These are phyloP conservation scores for Congeria kusceri DNA, from an alignment of 2,888 invertebrate genomes.

Conservation along the genomic window DNA sequence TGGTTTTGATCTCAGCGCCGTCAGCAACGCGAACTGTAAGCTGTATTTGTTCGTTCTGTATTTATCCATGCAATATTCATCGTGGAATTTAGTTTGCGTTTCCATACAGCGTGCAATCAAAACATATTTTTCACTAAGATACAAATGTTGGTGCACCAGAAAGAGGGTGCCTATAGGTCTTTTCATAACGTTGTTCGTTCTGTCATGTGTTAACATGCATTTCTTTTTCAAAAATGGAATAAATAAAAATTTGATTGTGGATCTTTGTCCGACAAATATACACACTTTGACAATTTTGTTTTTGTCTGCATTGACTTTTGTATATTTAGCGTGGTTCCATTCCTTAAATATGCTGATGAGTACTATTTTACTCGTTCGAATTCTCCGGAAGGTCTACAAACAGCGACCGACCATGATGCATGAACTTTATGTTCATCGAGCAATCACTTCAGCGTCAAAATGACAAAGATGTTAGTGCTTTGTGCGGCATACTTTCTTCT, in stretches of 20 bases:
- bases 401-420: constrained; percentile 52
- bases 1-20: constrained; percentile 49
- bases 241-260: constrained; percentile 46
- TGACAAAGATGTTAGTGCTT: constrained; percentile 68
- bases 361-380: constrained; percentile 54
- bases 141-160: constrained; percentile 31
- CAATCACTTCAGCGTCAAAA: constrained; percentile 51
- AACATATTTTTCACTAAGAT: constrained; percentile 49
- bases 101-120: constrained; percentile 62
- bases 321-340: constrained; percentile 58
- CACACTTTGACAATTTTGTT: constrained; percentile 64
- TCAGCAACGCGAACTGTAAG: constrained; percentile 63
- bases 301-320: constrained; percentile 68
- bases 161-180: constrained; percentile 48
- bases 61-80: constrained; percentile 69
- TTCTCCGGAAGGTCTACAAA: no score
- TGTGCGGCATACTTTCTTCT: constrained; percentile 65
- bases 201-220: constrained; percentile 47
- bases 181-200: constrained; percentile 24
- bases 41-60: constrained; percentile 66
- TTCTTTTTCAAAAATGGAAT: constrained; percentile 71
- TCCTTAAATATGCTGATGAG: constrained; percentile 60
- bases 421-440: constrained; percentile 4
- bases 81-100: constrained; percentile 70
- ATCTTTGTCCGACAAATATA: constrained; percentile 50